A percentile compares a stretch with the other conserved stretches of the same genome.
Conservation (phyloP, 2,888 invertebrate genomes). For the Anthophora plumipes region DNA sequence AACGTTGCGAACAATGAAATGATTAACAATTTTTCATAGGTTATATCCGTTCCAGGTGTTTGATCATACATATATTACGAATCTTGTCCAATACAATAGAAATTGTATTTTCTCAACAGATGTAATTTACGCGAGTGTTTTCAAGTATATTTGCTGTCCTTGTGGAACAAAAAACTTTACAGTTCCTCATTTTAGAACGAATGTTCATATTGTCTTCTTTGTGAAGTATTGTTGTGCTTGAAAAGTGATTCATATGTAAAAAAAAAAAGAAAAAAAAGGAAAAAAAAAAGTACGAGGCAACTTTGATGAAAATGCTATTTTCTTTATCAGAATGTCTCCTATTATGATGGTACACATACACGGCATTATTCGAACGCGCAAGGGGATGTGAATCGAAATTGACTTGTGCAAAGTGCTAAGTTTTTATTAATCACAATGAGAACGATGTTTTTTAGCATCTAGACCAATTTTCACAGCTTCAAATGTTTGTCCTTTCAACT, state of each 20-base stretch:
- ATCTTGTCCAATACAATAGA: slow-evolving; percentile 64
- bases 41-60: slow-evolving; percentile 64
- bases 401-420: slow-evolving; percentile 64
- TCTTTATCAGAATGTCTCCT: slow-evolving; percentile 67
- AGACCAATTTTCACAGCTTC: slow-evolving; percentile 70
- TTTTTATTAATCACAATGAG: slow-evolving; percentile 61
- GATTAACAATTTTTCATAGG: slow-evolving; percentile 5
- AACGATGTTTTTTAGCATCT: slow-evolving; percentile 66
- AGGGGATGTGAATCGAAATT: slow-evolving; percentile 66
- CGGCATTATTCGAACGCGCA: slow-evolving; percentile 37
- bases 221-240: slow-evolving; percentile 67
- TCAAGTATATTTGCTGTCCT: slow-evolving; percentile 66
- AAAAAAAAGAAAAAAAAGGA: slow-evolving; percentile 31
- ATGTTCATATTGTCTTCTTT: slow-evolving; percentile 65
- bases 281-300: slow-evolving; percentile 44
- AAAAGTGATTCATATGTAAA: slow-evolving; percentile 57
- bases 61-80: slow-evolving; percentile 41
- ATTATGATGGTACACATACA: slow-evolving; percentile 33
- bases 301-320: slow-evolving; percentile 69
- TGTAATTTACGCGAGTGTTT: slow-evolving; percentile 58
- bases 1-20: slow-evolving; percentile 8
- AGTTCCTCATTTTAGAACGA: slow-evolving; percentile 70
- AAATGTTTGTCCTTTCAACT: slow-evolving; percentile 61
- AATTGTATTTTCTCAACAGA: slow-evolving; percentile 67
- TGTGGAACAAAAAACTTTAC: slow-evolving; percentile 61